A percentile compares a stretch with the other conserved stretches of the same genome.
These are phyloP conservation scores for Eulemur mongoz DNA, from an alignment of 2,797 vertebrate species.

Conservation along the genomic window DNA sequence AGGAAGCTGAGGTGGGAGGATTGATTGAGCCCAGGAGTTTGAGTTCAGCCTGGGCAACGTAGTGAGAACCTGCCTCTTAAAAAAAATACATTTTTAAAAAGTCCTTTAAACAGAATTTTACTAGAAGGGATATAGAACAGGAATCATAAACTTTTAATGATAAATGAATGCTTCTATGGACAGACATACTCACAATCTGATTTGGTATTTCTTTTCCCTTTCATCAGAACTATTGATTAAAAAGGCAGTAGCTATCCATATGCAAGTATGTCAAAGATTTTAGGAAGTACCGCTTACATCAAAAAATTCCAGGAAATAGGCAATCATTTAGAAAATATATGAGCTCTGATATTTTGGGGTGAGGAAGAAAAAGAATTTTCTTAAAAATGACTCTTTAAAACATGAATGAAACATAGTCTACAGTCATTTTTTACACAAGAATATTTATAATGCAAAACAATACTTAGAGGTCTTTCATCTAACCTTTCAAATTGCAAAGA, in stretches of 20 bases:
- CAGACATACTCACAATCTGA: neutral
- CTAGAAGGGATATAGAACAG: neutral
- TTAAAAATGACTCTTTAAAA: neutral
- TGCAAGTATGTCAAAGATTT: neutral
- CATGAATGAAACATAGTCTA: neutral
- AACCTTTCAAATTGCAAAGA: neutral
- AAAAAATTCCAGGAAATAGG: neutral
- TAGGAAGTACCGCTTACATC: neutral
- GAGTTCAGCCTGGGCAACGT: neutral
- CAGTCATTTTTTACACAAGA: neutral
- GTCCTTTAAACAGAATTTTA: neutral
- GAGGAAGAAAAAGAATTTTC: neutral
- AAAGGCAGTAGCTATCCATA: neutral
- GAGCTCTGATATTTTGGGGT: neutral
- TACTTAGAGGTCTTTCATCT: neutral
- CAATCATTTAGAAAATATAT: neutral
- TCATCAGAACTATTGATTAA: neutral
- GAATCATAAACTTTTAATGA: neutral
- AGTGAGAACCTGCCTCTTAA: neutral
- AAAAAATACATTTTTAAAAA: neutral
- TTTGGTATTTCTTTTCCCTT: neutral
- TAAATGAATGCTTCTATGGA: neutral
- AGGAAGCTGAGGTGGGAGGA: too few relatives aligned
- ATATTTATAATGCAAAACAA: neutral
- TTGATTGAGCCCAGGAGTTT: neutral